Percentiles rank a stretch among this genome's conserved stretches.
These are phyloP conservation scores for Erythrocercus mccallii DNA, from an alignment of 2,113 vertebrate genomes.

Conservation along the genomic window DNA sequence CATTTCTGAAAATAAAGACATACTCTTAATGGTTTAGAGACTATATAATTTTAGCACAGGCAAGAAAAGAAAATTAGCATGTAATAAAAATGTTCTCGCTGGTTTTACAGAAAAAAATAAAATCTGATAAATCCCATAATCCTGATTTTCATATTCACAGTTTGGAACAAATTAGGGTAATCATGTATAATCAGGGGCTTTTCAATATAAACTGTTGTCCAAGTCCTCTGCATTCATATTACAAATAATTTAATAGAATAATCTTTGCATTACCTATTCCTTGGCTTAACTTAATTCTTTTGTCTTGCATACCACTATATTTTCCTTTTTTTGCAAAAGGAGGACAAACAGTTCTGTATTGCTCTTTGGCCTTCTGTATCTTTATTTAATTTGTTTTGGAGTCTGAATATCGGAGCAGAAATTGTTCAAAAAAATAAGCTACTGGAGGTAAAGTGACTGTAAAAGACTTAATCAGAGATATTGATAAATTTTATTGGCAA, in stretches of 20 bases:
- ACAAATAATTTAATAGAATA: neutral
- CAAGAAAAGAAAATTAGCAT: neutral
- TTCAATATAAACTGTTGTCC: neutral
- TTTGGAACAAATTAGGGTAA: neutral
- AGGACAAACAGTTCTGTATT: neutral
- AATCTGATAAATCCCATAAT: constrained; percentile 3
- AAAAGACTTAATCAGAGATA: neutral
- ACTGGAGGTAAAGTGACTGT: neutral
- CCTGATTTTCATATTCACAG: neutral
- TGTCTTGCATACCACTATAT: neutral
- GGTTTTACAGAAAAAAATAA: neutral
- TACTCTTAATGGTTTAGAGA: neutral
- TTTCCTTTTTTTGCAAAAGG: neutral
- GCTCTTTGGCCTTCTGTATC: neutral
- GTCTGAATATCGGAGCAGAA: neutral
- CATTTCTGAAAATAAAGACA: neutral
- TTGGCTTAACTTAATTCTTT: neutral
- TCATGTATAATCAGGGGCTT: neutral
- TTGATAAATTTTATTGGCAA: neutral
- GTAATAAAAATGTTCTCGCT: neutral
- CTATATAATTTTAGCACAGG: neutral
- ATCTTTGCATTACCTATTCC: neutral
- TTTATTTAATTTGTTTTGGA: neutral
- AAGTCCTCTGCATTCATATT: neutral
- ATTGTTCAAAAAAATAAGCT: neutral